Base-by-base conservation (phyloP, 2,113 vertebrate species). In the Ellobius talpinus region DNA sequence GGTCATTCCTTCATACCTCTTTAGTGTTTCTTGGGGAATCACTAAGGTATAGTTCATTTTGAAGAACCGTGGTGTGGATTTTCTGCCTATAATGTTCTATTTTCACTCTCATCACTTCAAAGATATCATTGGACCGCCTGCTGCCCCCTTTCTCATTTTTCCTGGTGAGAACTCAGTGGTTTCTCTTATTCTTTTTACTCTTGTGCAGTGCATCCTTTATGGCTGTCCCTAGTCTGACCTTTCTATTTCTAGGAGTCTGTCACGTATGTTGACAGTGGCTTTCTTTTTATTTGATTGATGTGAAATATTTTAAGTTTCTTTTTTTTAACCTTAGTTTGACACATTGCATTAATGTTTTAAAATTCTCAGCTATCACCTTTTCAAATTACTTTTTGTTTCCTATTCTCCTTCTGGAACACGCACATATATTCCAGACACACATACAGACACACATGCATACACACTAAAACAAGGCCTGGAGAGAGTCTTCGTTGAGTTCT, bases 291-390 rank as follows among this genome's bases (percentile, higher is more conserved):
- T 74, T 55, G 23, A 45, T 17, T 26, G 61, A 66, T 14, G 45
- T 82, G 55, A 77, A 63, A 58, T 85, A 61, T 89, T 39, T 42
- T 50, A 66, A 68, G 16, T 50, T 9, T 55, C 50, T 55, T 19
- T 65, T 70, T 16, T 45, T 7, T 29, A 55, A 16, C 6, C 78
- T 23, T 81, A 52, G 16, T 17, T 86, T 79, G 45, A 50, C 39
- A 65, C 70, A 89, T 17, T 90, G 91, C 0, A 77, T 77, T 66
- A 29, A 61, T 87, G 94, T 91, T 86, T 85, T 31, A 93, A 96
- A 89, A 82, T 17, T 89, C 8, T 42, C 3, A 89, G n/a, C 6
- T 39, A 82, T 90, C 77, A 73, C 92, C 14, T 96, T 33, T 78
- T 93, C 9, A 45, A 74, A 89, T 85, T 96, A 58, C 55, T 93